Percentiles rank a stretch among this genome's conserved stretches.
These are phyloP conservation scores for Graptemys geographica DNA, from an alignment of 2,797 vertebrate species.

Conservation along the genomic window DNA sequence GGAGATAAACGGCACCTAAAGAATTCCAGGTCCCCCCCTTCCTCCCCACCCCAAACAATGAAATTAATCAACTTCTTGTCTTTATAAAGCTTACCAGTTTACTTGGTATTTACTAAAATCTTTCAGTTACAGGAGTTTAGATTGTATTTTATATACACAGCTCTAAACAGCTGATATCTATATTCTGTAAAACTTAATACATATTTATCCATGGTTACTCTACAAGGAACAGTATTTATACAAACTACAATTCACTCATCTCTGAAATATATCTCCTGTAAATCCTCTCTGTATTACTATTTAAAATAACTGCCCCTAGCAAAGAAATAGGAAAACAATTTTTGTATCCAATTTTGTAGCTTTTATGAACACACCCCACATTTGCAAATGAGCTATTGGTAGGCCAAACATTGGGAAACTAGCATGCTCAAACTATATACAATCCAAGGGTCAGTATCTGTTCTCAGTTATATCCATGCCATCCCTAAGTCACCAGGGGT, in stretches of 20 bases:
- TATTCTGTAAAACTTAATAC: not conserved
- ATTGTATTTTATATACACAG: rapidly evolving
- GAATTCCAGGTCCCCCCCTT: not conserved
- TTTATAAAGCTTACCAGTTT: not conserved
- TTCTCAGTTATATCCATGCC: not conserved
- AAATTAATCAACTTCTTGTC: not conserved
- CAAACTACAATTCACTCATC: not conserved
- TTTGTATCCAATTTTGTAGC: not conserved
- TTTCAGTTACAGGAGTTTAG: not conserved
- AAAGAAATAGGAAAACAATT: not conserved
- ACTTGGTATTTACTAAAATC: not conserved
- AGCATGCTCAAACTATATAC: not conserved
- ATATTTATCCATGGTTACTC: not conserved
- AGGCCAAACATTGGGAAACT: not conserved
- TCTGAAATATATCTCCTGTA: not conserved
- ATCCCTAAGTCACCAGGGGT: not conserved
- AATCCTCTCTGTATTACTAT: not conserved
- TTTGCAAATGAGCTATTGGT: not conserved
- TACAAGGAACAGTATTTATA: not conserved
- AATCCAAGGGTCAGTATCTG: not conserved
- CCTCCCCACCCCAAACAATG: not conserved
- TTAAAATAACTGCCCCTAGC: not conserved
- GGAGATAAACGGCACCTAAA: slow-evolving; percentile 19
- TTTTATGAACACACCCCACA: rapidly evolving
- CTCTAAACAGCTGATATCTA: not conserved